Conservation (phyloP, 2,888 invertebrate species). For the Aphidius colemani region DNA sequence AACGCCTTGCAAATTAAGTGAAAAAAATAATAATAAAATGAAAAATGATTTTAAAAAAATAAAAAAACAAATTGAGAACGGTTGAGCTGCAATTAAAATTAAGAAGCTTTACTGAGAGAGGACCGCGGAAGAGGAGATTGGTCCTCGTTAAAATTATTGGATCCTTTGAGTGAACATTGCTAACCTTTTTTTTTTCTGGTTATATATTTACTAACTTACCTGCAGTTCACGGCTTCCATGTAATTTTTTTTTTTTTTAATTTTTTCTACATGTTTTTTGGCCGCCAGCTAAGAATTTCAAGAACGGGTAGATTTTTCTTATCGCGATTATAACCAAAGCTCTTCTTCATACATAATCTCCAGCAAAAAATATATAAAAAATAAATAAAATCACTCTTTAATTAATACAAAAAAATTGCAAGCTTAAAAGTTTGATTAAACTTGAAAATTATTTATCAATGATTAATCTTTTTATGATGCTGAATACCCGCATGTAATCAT, state of each 20-base stretch:
- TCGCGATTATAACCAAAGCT: not conserved
- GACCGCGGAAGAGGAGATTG: constrained; percentile 14
- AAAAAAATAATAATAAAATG: not conserved
- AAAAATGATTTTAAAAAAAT: not conserved
- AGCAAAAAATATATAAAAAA: too few relatives aligned
- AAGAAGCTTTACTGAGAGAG: constrained; percentile 22
- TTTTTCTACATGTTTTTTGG: constrained; percentile 1
- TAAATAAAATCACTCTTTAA: constrained; percentile 1
- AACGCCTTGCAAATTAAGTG: not conserved
- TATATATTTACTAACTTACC: constrained; percentile 6
- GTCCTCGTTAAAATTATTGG: constrained; percentile 56
- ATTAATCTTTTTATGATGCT: constrained; percentile 8
- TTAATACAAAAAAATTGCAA: not conserved
- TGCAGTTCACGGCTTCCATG: not conserved
- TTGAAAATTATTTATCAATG: not conserved
- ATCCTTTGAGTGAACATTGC: constrained; percentile 30
- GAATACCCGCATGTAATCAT: constrained; percentile 20
- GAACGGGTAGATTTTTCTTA: not conserved
- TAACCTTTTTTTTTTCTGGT: constrained; percentile 27
- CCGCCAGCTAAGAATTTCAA: not conserved
- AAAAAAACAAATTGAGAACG: constrained; percentile 13
- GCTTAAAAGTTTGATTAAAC: too few relatives aligned
- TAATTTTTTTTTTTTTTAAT: constrained; percentile 1
- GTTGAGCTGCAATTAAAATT: constrained; percentile 32
- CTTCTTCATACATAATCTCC: not conserved